Conservation (phyloP, 2,797 vertebrate genomes). For the Nyctalus aviator region DNA sequence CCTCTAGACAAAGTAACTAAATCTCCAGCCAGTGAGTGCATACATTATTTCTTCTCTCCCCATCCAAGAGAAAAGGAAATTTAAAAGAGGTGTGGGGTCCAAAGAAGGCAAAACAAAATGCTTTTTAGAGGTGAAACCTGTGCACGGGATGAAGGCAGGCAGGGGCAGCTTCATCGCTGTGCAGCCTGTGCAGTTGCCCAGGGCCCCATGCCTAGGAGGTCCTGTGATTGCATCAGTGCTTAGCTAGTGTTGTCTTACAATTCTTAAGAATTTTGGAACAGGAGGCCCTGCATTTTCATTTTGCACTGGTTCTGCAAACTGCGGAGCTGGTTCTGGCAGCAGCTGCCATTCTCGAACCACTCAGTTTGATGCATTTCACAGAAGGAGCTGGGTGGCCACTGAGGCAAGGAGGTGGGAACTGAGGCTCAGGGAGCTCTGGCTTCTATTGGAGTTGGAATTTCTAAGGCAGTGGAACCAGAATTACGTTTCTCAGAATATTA, state of each 20-base stretch:
- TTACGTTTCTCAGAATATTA: background rate
- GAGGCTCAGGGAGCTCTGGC: background rate
- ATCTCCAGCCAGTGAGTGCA: constrained; percentile 91
- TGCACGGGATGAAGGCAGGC: background rate
- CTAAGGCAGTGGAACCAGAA: background rate
- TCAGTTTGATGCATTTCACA: background rate
- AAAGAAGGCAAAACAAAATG: background rate
- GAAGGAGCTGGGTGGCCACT: background rate
- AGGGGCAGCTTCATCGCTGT: background rate
- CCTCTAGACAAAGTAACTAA: constrained; percentile 94
- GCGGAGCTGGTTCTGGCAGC: background rate
- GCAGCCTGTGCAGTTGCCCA: background rate
- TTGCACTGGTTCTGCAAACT: background rate
- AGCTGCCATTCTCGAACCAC: background rate
- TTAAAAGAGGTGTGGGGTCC: background rate
- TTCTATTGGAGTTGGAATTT: background rate
- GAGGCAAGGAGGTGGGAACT: background rate
- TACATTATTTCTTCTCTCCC: background rate
- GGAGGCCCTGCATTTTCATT: background rate
- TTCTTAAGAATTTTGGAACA: background rate
- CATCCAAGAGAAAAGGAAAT: background rate
- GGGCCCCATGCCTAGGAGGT: background rate
- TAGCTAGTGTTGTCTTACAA: background rate
- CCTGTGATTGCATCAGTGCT: background rate
- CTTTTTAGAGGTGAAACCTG: background rate